Evolutionary conservation across 2,113 vertebrate species (phyloP).

Genomic region (Campylomormyrus tamandua): DNA sequence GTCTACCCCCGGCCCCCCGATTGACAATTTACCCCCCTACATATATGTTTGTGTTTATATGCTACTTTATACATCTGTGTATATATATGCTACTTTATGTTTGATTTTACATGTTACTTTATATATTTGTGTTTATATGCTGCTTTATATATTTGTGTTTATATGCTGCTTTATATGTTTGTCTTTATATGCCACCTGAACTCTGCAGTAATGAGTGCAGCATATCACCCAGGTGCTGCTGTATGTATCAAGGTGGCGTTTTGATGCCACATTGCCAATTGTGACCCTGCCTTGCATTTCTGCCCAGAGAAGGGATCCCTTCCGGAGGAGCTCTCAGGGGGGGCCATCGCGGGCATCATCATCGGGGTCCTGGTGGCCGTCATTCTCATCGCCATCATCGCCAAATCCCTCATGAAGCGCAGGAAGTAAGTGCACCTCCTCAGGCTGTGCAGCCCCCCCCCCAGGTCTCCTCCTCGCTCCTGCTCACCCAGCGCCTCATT

Average conservation of each 20-base stretch:
- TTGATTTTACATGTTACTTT: too few species aligned
- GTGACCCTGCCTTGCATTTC: not conserved
- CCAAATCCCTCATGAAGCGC: conserved; percentile 44
- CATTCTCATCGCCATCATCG: conserved; percentile 22
- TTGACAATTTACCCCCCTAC: not conserved
- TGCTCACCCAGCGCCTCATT: not conserved
- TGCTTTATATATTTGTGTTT: not conserved
- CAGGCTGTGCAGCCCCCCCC: not conserved
- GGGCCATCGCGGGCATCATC: conserved; percentile 61
- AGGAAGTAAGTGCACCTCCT: conserved; percentile 50
- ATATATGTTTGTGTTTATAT: not conserved
- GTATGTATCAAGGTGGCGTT: not conserved
- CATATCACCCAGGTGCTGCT: not conserved
- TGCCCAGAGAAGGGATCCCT: conserved; percentile 30
- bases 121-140: not conserved
- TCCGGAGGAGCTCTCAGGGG: conserved; percentile 45
- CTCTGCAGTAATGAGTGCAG: not conserved
- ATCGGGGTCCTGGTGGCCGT: conserved; percentile 48
- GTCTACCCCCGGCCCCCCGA: not conserved
- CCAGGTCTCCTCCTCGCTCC: not conserved
- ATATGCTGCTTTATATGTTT: not conserved
- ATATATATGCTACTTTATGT: too few species aligned
- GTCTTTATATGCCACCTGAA: too few species aligned
- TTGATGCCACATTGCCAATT: not conserved
- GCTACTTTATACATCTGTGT: too few species aligned